Evolutionary conservation across 2,888 invertebrate genomes (phyloP).

Genomic region (Drosophila hamatofila): DNA sequence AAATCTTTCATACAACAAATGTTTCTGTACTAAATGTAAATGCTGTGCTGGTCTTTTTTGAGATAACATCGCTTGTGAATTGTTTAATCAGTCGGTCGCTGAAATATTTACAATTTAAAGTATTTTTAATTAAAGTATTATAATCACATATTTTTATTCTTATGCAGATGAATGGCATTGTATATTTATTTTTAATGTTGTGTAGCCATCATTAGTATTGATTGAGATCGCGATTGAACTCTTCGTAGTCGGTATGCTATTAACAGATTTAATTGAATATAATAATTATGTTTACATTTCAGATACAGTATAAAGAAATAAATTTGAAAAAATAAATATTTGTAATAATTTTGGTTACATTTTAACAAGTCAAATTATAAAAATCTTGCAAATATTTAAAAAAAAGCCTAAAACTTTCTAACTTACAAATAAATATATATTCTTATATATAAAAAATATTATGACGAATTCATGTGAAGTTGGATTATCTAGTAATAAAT

Average conservation of each 20-base stretch:
- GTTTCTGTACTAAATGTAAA: not conserved
- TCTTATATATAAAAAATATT: not conserved
- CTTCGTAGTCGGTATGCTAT: constrained; percentile 1
- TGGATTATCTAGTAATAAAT: not conserved
- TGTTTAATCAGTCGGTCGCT: not conserved
- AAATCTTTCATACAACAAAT: not conserved
- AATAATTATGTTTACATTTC: too few species aligned
- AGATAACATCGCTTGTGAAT: not conserved
- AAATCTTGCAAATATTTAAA: not conserved
- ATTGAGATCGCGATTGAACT: not conserved
- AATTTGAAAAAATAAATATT: too few species aligned
- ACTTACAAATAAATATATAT: not conserved
- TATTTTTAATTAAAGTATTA: too few species aligned
- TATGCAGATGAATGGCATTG: not conserved
- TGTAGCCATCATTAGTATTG: not conserved
- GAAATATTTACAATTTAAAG: not conserved
- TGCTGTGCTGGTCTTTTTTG: not conserved
- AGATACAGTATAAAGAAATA: too few species aligned
- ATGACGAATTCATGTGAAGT: not conserved
- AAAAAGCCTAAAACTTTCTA: too few species aligned
- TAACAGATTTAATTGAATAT: too few species aligned
- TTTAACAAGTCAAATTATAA: not conserved
- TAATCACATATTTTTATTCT: not conserved
- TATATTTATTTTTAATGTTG: constrained; percentile 2
- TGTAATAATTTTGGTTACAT: too few species aligned